Conservation (phyloP, 1,140 invertebrate species). For the Brachionus manjavacas region DNA sequence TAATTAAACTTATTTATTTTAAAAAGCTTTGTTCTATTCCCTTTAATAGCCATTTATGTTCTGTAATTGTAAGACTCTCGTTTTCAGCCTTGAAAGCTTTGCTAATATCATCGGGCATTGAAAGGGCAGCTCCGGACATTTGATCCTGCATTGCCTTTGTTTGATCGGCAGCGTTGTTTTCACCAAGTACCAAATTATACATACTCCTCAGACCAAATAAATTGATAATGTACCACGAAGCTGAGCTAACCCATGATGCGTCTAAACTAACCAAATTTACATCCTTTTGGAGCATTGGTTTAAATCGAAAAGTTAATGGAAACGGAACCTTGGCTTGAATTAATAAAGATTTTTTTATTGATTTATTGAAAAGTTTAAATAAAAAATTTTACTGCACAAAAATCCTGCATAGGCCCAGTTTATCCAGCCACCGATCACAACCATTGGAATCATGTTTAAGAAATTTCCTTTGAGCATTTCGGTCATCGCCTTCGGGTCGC, state of each 20-base stretch:
- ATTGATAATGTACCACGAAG: slow-evolving; percentile 99
- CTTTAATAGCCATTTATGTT: slow-evolving; percentile 81
- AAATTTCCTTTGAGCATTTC: slow-evolving; percentile 99
- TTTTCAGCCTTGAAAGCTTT: slow-evolving; percentile 98
- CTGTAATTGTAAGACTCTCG: slow-evolving; percentile 93
- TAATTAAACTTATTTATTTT: not conserved
- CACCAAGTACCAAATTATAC: slow-evolving; percentile 91
- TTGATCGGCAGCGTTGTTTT: slow-evolving; percentile 97
- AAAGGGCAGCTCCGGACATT: slow-evolving; percentile 91
- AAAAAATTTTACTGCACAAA: slow-evolving; percentile 73
- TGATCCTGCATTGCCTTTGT: slow-evolving; percentile 94
- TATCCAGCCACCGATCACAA: slow-evolving; percentile 97
- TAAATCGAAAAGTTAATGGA: slow-evolving; percentile 91
- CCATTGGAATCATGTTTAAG: slow-evolving; percentile 93
- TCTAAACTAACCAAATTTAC: slow-evolving; percentile 89
- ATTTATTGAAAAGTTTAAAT: not conserved
- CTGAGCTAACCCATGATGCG: slow-evolving; percentile 96
- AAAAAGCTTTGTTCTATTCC: slow-evolving; percentile 63
- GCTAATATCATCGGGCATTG: slow-evolving; percentile 93
- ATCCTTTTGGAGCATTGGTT: slow-evolving; percentile 97
- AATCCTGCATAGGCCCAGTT: slow-evolving; percentile 99
- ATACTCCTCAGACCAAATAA: slow-evolving; percentile 96
- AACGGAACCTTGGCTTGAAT: slow-evolving; percentile 88
- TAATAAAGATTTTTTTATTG: not conserved
- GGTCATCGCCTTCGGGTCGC: slow-evolving; percentile 91